A percentile compares a stretch with the other conserved stretches of the same genome.
phyloP scores from a whole-genome alignment of 35 echinoderm and acorn worm species.

The Ptychodera flava region DNA sequence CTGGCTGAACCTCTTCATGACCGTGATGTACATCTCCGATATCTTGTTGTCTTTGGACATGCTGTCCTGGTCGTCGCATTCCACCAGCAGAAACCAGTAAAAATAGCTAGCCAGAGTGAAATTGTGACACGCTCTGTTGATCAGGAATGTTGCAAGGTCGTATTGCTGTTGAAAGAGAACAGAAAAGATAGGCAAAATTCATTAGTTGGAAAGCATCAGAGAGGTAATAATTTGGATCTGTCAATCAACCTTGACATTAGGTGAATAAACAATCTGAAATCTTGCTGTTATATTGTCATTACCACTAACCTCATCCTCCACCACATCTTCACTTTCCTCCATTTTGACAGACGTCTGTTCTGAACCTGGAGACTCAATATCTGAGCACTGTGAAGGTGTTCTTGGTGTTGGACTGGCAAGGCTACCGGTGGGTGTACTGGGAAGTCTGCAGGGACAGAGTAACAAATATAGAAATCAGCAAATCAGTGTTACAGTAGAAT shows the following conservation, averaged over 20 bases:
- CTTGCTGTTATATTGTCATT: neutral
- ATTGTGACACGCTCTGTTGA: slow-evolving; percentile 80
- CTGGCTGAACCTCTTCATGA: slow-evolving; percentile 81
- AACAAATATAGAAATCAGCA: too few relatives aligned
- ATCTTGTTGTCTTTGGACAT: slow-evolving; percentile 68
- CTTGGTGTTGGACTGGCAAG: neutral
- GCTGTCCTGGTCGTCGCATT: slow-evolving; percentile 82
- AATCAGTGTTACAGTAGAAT: too few relatives aligned
- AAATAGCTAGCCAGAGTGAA: slow-evolving; percentile 94
- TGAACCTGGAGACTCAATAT: neutral
- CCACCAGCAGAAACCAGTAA: slow-evolving; percentile 93
- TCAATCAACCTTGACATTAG: too few relatives aligned
- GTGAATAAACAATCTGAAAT: too few relatives aligned
- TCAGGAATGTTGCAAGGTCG: slow-evolving; percentile 80
- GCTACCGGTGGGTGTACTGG: neutral
- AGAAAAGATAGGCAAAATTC: neutral
- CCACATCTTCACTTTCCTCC: neutral
- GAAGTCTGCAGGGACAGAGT: neutral
- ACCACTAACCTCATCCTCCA: neutral
- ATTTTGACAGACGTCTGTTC: neutral
- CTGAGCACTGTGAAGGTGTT: neutral
- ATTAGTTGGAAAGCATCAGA: too few relatives aligned
- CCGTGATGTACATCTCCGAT: slow-evolving; percentile 83
- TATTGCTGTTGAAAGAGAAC: slow-evolving; percentile 24
- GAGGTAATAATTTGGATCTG: too few relatives aligned